Evolutionary conservation across 1,140 invertebrate species (phyloP), one percentile per base, ranked within the genome.

Genomic region (Drosophila kanapiae): DNA sequence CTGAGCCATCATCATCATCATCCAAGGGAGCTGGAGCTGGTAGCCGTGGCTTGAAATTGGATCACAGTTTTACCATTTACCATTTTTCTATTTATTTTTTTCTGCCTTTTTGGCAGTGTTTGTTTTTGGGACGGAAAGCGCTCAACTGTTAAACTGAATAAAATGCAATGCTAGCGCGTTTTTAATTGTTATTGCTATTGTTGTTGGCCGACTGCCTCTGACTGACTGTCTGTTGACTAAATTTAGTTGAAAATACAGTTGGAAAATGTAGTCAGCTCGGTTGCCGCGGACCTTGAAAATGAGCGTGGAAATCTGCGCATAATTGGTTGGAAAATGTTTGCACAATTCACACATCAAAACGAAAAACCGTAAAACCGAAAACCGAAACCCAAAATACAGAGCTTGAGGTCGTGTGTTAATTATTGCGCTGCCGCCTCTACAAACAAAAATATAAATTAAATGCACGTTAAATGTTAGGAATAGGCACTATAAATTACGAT

Each of bases 271-370:
- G 31, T 56, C 27, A 29, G 33, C 54, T 42, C 18, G 45, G 35
- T 16, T 13, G 23, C 23, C 31, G 31, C 29, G 58, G 67, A 74
- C 84, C 83, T 83, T 88, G 80, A 77, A 88, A 86, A 49, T 35
- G 49, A 63, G 61, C 69, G 61, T 59, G 74, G 62, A 77, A 78
- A 78, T 70, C 69, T 71, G 82, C 69, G 78, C 78, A 86, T 85
- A 81, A 85, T 81, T 75, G 82, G 75, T 61, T 75, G 78, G 63
- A 84, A 85, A 84, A 85, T 81, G 72, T 67, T 61, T 80, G 58
- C 59, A 74, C 64, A 79, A 71, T 74, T 78, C 75, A 60, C 53
- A 72, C 51, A 70, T 54, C 47, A 81, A 81, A 64, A 42, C 35
- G 42, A 23, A 45, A 45, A 45, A 16, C 40, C 40, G 7, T n/a